Evolutionary conservation across 2,797 vertebrate species (phyloP).

Genomic region (Poecilia wingei): DNA sequence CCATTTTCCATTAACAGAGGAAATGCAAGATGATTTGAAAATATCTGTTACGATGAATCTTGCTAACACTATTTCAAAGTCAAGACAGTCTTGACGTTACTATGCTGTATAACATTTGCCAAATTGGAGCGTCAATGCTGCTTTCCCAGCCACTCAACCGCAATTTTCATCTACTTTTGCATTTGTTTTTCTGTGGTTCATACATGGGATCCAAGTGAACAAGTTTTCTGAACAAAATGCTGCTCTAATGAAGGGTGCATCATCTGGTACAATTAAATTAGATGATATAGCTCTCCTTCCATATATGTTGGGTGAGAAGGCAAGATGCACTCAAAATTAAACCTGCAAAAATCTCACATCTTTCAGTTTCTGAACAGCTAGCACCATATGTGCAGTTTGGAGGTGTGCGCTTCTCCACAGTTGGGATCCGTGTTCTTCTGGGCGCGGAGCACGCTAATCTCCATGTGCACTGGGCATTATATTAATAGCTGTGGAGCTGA

Average conservation of each 20-base stretch:
- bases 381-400: not conserved
- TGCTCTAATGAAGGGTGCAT: not conserved
- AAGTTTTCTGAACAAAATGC: not conserved
- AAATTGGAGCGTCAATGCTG: not conserved
- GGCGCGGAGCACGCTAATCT: not conserved
- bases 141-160: not conserved
- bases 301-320: not conserved
- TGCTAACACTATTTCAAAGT: not conserved
- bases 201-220: not conserved
- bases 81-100: not conserved
- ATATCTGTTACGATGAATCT: not conserved
- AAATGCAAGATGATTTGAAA: not conserved
- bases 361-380: not conserved
- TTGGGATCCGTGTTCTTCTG: not conserved
- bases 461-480: not conserved
- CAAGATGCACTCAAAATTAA: not conserved
- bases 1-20: not conserved
- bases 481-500: not conserved
- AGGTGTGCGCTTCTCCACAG: not conserved
- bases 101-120: not conserved
- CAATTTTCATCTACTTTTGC: not conserved
- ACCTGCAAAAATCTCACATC: not conserved
- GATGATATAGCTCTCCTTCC: not conserved
- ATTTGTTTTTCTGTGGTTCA: not conserved
- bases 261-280: not conserved